Evolutionary conservation across 1,140 invertebrate species (phyloP).

Genomic region (Ptiloglossa arizonensis): DNA sequence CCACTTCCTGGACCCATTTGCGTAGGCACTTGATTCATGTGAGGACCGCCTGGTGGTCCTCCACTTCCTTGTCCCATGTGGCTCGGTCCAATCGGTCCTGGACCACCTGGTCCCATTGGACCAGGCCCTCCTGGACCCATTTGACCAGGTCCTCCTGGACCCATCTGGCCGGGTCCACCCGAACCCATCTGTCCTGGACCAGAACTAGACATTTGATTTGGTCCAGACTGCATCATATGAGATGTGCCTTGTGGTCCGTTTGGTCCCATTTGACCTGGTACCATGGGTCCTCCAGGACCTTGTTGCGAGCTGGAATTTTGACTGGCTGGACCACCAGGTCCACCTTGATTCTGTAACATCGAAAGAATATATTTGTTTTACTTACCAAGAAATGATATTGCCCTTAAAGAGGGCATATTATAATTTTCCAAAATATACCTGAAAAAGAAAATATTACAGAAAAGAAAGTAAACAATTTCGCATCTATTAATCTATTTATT

Average conservation of each 20-base stretch:
- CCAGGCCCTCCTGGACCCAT: conserved; percentile 59
- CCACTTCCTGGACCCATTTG: conserved; percentile 66
- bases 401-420: no score
- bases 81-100: conserved; percentile 55
- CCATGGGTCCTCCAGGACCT: conserved; percentile 63
- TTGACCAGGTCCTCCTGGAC: conserved; percentile 60
- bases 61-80: conserved; percentile 64
- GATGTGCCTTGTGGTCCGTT: conserved; percentile 71
- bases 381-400: conserved; percentile 5
- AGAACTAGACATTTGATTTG: conserved; percentile 66
- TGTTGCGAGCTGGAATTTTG: conserved; percentile 59
- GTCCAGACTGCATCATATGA: conserved; percentile 70
- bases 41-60: conserved; percentile 66
- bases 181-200: conserved; percentile 65
- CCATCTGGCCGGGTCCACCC: conserved; percentile 67
- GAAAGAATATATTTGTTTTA: not conserved
- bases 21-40: conserved; percentile 59
- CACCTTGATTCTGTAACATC: conserved; percentile 69
- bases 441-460: no score
- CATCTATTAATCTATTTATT: no score
- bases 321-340: conserved; percentile 58
- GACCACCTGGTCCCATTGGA: conserved; percentile 56
- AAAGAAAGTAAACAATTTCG: no score
- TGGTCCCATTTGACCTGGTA: conserved; percentile 72
- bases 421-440: no score